Evolutionary conservation across 2,797 vertebrate species (phyloP), one percentile per base, ranked within the genome.

Genomic region (Sarcoramphus papa): DNA sequence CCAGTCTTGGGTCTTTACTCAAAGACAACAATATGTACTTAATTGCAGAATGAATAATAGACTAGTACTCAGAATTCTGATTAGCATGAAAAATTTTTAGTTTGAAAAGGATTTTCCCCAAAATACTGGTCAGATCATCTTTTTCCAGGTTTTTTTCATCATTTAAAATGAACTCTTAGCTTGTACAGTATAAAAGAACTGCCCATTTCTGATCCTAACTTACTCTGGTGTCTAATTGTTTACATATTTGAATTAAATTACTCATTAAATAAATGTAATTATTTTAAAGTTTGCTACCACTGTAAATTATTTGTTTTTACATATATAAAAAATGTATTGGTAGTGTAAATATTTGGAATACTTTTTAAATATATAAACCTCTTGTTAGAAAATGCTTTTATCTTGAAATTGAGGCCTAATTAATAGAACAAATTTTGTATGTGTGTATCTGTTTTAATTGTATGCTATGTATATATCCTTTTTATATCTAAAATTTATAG

Each of bases 71-170:
- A 27, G 47, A 87, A 62, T 56, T 81, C 63, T 21, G 18, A 68
- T 12, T 59, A 43, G 21, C 27, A 43, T 47, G 76, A 65, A 27
- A 72, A 62, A 48, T 19, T 25, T 7, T 22, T 47, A 84, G 16
- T 41, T 53, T 65, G 22, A 74, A 73, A 78, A 79, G 12, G 14
- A 33, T 81, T 84, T 94, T 14, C 27, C 13, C 12, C 12, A 47
- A 63, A 86, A 50, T 47, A n/a, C 10, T 22, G 20, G 12, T 50
- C n/a, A 81, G 30, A 50, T 59, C 12, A 41, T 60, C 1, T 43
- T 51, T 72, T 53, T 30, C 28, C 3, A 7, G 0, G 0, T 27
- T 5, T 19, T 43, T 54, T 54, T 60, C 2, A 1, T 70, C 4
- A 14, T 31, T 82, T 84, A 45, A 74, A 85, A 37, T 43, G 7